These are phyloP conservation scores for Drosophila arizonae DNA, from an alignment of 1,140 invertebrate species.

Conservation along the genomic window DNA sequence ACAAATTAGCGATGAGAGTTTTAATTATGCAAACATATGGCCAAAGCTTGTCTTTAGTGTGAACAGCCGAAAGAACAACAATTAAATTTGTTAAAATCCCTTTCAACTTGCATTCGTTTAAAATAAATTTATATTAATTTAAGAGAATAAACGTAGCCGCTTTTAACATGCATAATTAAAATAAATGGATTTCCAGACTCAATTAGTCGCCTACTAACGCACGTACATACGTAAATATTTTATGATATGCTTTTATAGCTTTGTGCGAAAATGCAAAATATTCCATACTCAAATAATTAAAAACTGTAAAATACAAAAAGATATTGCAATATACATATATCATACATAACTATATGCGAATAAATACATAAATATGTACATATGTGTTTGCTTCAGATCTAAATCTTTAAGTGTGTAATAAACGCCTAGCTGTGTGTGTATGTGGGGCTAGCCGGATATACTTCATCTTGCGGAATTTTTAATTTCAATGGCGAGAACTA, in stretches of 20 bases:
- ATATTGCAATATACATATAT: conserved; percentile 12
- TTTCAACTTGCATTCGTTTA: conserved; percentile 21
- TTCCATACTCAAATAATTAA: conserved; percentile 25
- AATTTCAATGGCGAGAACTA: conserved; percentile 59
- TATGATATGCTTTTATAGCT: background rate
- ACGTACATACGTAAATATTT: conserved; percentile 1
- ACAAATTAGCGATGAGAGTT: conserved; percentile 3
- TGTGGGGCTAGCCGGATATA: conserved; percentile 67
- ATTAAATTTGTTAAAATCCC: background rate
- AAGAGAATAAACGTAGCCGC: conserved; percentile 6
- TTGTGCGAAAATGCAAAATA: conserved; percentile 6
- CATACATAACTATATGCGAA: background rate
- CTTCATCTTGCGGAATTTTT: conserved; percentile 77
- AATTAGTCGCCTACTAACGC: conserved; percentile 20
- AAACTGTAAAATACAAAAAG: conserved; percentile 8
- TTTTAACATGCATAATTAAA: conserved; percentile 33
- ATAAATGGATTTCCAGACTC: conserved; percentile 42
- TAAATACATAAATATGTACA: background rate
- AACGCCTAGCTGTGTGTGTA: conserved; percentile 32
- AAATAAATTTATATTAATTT: conserved; percentile 49
- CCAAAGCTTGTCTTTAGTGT: background rate
- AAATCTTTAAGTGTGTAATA: conserved; percentile 22
- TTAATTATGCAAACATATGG: background rate
- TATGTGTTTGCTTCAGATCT: conserved; percentile 18
- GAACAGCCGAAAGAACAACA: background rate